Conservation (phyloP, 2,113 vertebrate genomes). For the Asarcornis scutulata region DNA sequence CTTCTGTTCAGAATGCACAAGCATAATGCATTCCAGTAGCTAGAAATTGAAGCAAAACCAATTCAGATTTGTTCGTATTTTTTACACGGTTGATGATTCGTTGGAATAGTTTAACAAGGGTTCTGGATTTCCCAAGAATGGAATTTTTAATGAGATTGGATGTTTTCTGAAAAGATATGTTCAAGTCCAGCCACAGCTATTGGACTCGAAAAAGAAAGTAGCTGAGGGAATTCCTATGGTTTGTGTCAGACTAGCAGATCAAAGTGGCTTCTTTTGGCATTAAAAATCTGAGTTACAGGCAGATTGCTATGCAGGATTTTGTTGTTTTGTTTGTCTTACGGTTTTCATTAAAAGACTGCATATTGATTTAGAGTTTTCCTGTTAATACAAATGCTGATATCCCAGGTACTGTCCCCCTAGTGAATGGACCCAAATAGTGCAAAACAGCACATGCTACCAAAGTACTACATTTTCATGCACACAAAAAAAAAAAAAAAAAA, state of each 20-base stretch:
- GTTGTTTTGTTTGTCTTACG: not conserved
- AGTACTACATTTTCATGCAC: not conserved
- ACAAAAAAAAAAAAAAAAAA: not conserved
- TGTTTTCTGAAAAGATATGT: not conserved
- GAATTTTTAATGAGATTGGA: slow-evolving; percentile 30
- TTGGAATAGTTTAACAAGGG: not conserved
- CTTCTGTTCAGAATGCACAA: not conserved
- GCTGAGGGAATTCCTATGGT: slow-evolving; percentile 4
- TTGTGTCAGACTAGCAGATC: not conserved
- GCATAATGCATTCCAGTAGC: not conserved
- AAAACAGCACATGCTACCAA: not conserved
- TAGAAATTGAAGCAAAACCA: not conserved
- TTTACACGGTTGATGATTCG: not conserved
- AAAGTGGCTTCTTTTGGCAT: not conserved
- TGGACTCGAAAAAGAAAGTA: slow-evolving; percentile 21
- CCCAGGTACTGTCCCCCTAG: not conserved
- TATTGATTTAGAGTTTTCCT: not conserved
- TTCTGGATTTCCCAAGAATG: slow-evolving; percentile 20
- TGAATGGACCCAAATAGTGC: not conserved
- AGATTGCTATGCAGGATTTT: not conserved
- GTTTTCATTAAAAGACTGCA: not conserved
- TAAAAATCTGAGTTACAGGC: not conserved
- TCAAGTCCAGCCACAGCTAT: not conserved
- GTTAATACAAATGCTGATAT: not conserved
- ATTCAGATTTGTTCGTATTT: not conserved